Percentiles rank a stretch among this genome's conserved stretches.
phyloP scores from a whole-genome alignment of 2,888 invertebrate genomes.

The Catocala sponsa region DNA sequence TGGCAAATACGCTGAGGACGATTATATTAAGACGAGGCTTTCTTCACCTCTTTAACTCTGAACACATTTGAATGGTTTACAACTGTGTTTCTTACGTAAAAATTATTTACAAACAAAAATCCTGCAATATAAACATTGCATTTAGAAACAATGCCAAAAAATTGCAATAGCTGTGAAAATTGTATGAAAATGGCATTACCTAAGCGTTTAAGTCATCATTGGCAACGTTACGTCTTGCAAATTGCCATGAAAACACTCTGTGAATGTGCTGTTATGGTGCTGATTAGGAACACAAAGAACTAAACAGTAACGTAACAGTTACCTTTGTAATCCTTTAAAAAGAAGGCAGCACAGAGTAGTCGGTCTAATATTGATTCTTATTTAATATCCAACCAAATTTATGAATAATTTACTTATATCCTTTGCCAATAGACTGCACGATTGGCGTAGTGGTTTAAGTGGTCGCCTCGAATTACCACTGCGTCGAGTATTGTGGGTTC shows the following conservation, averaged over 20 bases:
- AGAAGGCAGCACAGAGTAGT: not conserved
- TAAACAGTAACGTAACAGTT: slow-evolving; percentile 15
- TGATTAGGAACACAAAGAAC: slow-evolving; percentile 22
- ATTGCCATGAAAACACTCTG: slow-evolving; percentile 20
- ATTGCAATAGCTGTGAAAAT: slow-evolving; percentile 34
- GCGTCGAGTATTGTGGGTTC: too few relatives aligned
- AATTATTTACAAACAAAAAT: too few relatives aligned
- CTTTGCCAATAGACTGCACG: too few relatives aligned
- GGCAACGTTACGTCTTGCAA: slow-evolving; percentile 15
- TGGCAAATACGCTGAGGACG: too few relatives aligned
- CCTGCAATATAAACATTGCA: too few relatives aligned
- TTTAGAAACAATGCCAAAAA: slow-evolving; percentile 33
- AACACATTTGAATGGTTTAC: too few relatives aligned
- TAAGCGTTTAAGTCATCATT: slow-evolving; percentile 60
- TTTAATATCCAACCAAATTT: not conserved
- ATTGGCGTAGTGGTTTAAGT: too few relatives aligned
- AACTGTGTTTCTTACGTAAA: too few relatives aligned
- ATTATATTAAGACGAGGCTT: too few relatives aligned
- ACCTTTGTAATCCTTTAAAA: slow-evolving; percentile 10
- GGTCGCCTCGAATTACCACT: too few relatives aligned
- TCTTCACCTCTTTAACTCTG: too few relatives aligned
- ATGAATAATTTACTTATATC: slow-evolving; percentile 28
- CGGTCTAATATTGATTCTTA: too few relatives aligned
- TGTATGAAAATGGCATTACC: slow-evolving; percentile 50
- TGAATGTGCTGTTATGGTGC: slow-evolving; percentile 16